Base-by-base conservation (phyloP, 2,113 vertebrate genomes). In the Crocuta crocuta region DNA sequence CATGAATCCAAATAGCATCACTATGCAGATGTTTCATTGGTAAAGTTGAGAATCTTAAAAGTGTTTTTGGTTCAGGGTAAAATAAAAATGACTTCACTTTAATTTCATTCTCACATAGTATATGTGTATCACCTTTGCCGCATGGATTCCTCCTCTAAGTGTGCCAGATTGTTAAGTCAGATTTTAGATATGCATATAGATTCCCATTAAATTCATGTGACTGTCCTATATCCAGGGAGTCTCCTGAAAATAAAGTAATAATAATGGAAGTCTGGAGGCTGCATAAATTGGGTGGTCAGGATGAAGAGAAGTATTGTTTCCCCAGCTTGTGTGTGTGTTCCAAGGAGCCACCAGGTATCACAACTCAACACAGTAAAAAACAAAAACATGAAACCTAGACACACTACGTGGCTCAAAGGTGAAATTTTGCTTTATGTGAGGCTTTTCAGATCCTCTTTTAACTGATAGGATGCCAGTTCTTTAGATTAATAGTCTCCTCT, bases 401-500 rank as follows among this genome's bases (percentile, higher is more conserved):
- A 80, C 63, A 58, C 8, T 48, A 68, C 58, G 63, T 15, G 48
- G 33, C 48, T 95, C 81, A 58, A 33, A n/a, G 55, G 66, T 89
- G 81, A 95, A 87, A 87, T 19, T 91, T 16, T 92, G 79, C 74
- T 86, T 79, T 95, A 63, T 24, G 7, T 21, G 8, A 93, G 16
- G 48, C 50, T 87, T 94, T 85, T 53, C 28, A 68, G 78, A 85
- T 45, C 2, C 55, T 83, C 86, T 82, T 71, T 65, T 50, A 91
- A 81, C 24, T 15, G 50, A 81, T 2, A 89, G 92, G 80, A 96
- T 39, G 24, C 24, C 66, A 89, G 61, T 74, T 89, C 82, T 87
- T 90, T 82, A 73, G 50, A 96, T 5, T 84, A 87, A 94, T 1
- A 19, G 15, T 86, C n/a, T 91, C 79, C 73, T 92, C 78, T 74